These are phyloP conservation scores for Paracyclopina nana DNA, from an alignment of 1,140 invertebrate genomes.

Conservation along the genomic window DNA sequence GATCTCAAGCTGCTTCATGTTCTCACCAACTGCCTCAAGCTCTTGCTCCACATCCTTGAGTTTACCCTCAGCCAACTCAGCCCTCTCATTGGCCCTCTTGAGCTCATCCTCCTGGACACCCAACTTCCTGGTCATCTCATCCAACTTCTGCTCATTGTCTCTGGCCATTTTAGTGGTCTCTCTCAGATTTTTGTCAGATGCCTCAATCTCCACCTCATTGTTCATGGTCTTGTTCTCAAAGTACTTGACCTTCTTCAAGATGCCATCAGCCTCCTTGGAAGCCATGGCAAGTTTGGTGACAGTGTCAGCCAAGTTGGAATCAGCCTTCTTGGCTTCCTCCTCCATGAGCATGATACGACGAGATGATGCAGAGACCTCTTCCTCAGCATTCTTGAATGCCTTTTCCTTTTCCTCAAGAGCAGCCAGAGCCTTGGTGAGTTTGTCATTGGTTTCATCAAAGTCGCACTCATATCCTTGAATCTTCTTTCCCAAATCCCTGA, in stretches of 20 bases:
- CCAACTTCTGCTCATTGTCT: constrained; percentile 6
- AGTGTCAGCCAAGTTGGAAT: neutral
- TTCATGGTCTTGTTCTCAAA: constrained; percentile 5
- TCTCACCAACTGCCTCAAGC: constrained; percentile 10
- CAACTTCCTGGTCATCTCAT: constrained; percentile 3
- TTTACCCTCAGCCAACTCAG: constrained; percentile 6
- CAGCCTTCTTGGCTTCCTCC: constrained; percentile 7
- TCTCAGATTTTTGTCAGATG: constrained; percentile 1
- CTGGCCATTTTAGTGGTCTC: constrained; percentile 6
- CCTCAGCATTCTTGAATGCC: neutral
- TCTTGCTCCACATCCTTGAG: constrained; percentile 9
- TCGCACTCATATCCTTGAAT: neutral
- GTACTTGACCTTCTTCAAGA: constrained; percentile 5
- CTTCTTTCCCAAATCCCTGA: constrained; percentile 5
- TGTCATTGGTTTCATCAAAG: constrained; percentile 6
- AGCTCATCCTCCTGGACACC: constrained; percentile 7
- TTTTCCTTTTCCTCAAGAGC: constrained; percentile 6
- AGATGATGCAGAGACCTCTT: constrained; percentile 4
- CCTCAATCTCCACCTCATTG: constrained; percentile 2
- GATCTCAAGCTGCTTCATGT: constrained; percentile 11
- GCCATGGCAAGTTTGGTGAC: constrained; percentile 5
- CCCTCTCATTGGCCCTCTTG: neutral
- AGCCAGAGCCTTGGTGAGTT: constrained; percentile 3
- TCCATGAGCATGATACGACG: constrained; percentile 3
- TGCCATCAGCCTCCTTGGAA: neutral